Evolutionary conservation across 2,888 invertebrate genomes (phyloP), one percentile per base, ranked within the genome.

Genomic region (Idaea biselata): DNA sequence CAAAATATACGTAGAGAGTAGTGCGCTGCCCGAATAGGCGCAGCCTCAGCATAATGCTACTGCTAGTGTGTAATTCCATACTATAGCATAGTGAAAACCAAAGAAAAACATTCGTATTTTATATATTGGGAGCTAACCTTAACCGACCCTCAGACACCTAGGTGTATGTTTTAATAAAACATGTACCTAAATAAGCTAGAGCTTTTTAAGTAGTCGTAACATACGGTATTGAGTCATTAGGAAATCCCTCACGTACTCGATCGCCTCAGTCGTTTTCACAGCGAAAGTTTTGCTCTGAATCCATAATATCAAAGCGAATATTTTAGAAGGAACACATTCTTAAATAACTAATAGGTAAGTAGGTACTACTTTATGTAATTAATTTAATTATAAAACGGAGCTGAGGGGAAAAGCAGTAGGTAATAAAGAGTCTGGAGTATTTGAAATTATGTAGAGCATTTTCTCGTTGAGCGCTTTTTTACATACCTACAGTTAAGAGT

Each of bases 131-230:
- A 1, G 25, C 25, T 5, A 5, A 25, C 25, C 14, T 33, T 33
- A 6, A 11, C 14, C 6, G 14, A 32, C 14, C 44, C 5, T 44
- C 44, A 44, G 11, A 44, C 44, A 44, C 44, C 44, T 44, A 44
- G 44, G 44, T 44, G 44, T 44, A 4, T 44, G 8, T 44, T 44
- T 44, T 44, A 44, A 44, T 44, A 44, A 44, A 44, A 44, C 44
- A 44, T 44, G 44, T 14, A 44, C 14, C 44, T 44, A 44, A 44
- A 44, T 44, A 44, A 44, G 44, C 44, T 44, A 44, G 44, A 44
- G 44, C 44, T 44, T 44, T 44, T 44, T 44, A 44, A 44, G 44
- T 44, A 44, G 44, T 44, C 44, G 44, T 44, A 44, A 44, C 44
- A 44, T 44, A 44, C 44, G 44, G 44, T 14, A 44, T 44, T 44